Base-by-base conservation (phyloP, 2,888 invertebrate genomes). In the Eubasilissa splendida region DNA sequence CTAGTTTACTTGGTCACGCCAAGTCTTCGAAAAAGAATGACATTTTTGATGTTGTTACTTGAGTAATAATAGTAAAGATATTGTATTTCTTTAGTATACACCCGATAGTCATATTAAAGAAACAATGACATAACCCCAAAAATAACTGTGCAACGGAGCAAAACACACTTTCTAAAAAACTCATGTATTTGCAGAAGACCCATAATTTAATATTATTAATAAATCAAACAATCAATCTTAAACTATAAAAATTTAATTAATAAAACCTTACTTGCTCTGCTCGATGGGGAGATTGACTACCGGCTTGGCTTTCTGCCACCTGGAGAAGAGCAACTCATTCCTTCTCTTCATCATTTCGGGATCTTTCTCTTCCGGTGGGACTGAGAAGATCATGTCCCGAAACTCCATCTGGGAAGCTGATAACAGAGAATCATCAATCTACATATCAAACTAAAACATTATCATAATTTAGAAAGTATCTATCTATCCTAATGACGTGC, bases 261-360 rank as follows among this genome's bases (percentile, higher is more conserved):
- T 59, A 54, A 56, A 22, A 52, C 71, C 79, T 75, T 56, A 83
- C 83, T 60, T 82, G 74, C 63, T 80, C 42, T 71, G 31, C 5
- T 75, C 60, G 33, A 83, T 83, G n/a, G 83, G 83, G 22, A 83
- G 73, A 12, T 31, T 5, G 12, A 12, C n/a, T 50, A 82, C 83
- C 33, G 76, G 73, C 33, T 11, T 5, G n/a, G 68, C 65, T 4
- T 76, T 60, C 14, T 54, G n/a, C 33, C 60, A 60, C 53, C 66
- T 82, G 52, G 14, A 8, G 2, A 65, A 66, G 7, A 83, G 76
- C 1, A 68, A 53, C 5, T 50, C 58, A 50, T 76, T 81, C 10
- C 82, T 79, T 7, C 42, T 42, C 54, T 73, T 53, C 70, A 82
- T 75, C 56, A 52, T 33, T 8, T 52, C 68, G 7, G 53, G 56